phyloP scores from a whole-genome alignment of 2,113 vertebrate species.

The Cepphus grylle region DNA sequence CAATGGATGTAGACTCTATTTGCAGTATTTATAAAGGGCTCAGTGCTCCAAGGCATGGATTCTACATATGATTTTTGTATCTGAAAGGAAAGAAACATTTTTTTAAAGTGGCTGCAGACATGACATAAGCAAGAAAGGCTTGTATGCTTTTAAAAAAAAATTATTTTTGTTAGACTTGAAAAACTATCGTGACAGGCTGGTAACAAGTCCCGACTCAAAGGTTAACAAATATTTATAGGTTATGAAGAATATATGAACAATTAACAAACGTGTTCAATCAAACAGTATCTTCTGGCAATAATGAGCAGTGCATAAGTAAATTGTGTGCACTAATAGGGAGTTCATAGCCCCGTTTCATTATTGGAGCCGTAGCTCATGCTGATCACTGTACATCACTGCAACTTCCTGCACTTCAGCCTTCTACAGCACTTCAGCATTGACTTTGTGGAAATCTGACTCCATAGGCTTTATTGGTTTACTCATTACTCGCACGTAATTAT shows the following conservation, averaged over 20 bases:
- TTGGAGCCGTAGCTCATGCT: neutral
- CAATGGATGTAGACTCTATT: neutral
- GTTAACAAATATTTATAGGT: neutral
- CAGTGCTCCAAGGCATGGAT: neutral
- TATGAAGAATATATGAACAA: neutral
- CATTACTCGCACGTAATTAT: neutral
- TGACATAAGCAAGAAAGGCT: neutral
- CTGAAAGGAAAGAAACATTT: neutral
- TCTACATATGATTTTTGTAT: neutral
- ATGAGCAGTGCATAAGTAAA: neutral
- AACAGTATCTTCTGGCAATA: neutral
- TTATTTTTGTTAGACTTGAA: neutral
- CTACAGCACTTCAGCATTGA: neutral
- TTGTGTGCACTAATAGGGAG: neutral
- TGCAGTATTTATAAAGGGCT: neutral
- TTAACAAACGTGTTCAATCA: neutral
- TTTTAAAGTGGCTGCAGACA: neutral
- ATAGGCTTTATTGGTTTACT: neutral
- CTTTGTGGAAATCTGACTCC: neutral
- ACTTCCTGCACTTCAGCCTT: neutral
- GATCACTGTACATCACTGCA: neutral
- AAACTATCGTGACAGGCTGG: neutral
- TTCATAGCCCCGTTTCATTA: neutral
- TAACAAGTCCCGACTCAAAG: neutral
- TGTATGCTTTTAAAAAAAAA: neutral